A percentile compares a stretch with the other conserved stretches of the same genome.
Conservation (phyloP, 2,888 invertebrate species). For the Harpagoxenus sublaevis region DNA sequence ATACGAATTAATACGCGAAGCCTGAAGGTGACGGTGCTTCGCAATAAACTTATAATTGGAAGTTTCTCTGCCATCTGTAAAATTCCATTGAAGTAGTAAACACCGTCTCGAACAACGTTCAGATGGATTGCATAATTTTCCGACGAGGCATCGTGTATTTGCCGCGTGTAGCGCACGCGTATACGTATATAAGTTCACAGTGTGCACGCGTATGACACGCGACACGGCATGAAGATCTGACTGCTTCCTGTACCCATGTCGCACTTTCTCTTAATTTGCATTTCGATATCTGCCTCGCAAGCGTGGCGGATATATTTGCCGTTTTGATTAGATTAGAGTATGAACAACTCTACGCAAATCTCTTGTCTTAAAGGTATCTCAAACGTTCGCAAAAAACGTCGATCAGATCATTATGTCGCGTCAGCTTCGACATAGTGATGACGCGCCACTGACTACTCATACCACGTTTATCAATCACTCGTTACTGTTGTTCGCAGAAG, state of each 20-base stretch:
- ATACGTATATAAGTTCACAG: conserved; percentile 26
- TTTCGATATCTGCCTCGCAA: conserved; percentile 58
- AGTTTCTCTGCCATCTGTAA: conserved; percentile 32
- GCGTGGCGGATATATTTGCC: conserved; percentile 69
- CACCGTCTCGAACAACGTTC: conserved; percentile 51
- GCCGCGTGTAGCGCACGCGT: conserved; percentile 6
- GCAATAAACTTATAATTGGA: conserved; percentile 33
- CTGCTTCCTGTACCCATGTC: conserved; percentile 55
- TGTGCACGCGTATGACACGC: conserved; percentile 56
- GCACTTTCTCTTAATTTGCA: conserved; percentile 79
- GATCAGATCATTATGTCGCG: conserved; percentile 59
- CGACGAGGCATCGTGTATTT: conserved; percentile 11
- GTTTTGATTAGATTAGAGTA: conserved; percentile 70
- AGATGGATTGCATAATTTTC: conserved; percentile 62
- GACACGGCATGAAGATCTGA: conserved; percentile 55
- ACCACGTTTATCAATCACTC: conserved; percentile 17
- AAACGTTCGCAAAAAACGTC: conserved; percentile 59
- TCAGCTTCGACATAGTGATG: conserved; percentile 27
- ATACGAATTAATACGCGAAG: not conserved
- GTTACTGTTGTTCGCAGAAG: conserved; percentile 23
- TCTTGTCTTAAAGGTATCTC: conserved; percentile 53
- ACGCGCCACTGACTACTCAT: conserved; percentile 1
- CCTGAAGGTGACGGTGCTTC: not conserved
- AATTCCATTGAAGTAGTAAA: conserved; percentile 62
- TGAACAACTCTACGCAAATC: conserved; percentile 55